Evolutionary conservation across 2,888 invertebrate species (phyloP).

Genomic region (Drosophila fulvimacula): DNA sequence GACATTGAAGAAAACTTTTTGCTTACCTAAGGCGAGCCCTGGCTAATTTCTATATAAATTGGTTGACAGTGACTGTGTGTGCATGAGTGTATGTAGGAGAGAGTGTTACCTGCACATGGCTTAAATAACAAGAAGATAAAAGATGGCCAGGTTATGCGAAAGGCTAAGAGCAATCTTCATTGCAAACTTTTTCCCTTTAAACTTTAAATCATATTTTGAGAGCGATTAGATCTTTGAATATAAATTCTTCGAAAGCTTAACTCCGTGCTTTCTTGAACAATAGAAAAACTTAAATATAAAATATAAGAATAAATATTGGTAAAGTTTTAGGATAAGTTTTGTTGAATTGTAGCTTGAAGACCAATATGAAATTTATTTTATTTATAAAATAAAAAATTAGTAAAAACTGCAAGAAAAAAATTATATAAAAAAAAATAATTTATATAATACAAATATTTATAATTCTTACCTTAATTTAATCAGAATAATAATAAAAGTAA

Average conservation of each 20-base stretch:
- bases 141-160: conserved; percentile 21
- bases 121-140: conserved; percentile 34
- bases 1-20: conserved; percentile 70
- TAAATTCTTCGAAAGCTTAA: neutral
- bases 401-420: no score
- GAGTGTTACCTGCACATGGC: conserved; percentile 27
- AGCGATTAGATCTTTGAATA: neutral
- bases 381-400: neutral
- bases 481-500: no score
- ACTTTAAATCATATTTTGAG: conserved; percentile 5
- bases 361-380: neutral
- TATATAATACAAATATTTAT: neutral
- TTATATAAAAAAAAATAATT: neutral
- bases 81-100: neutral
- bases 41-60: conserved; percentile 75
- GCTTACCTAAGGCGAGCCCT: conserved; percentile 61
- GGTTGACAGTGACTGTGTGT: conserved; percentile 23
- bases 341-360: neutral
- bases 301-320: neutral
- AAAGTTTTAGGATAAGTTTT: neutral
- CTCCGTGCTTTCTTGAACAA: neutral
- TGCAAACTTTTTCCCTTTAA: conserved; percentile 11
- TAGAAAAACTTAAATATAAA: neutral
- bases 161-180: conserved; percentile 12
- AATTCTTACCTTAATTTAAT: no score